Evolutionary conservation across 2,797 vertebrate species (phyloP), one percentile per base, ranked within the genome.

Genomic region (Lutjanus argentimaculatus): DNA sequence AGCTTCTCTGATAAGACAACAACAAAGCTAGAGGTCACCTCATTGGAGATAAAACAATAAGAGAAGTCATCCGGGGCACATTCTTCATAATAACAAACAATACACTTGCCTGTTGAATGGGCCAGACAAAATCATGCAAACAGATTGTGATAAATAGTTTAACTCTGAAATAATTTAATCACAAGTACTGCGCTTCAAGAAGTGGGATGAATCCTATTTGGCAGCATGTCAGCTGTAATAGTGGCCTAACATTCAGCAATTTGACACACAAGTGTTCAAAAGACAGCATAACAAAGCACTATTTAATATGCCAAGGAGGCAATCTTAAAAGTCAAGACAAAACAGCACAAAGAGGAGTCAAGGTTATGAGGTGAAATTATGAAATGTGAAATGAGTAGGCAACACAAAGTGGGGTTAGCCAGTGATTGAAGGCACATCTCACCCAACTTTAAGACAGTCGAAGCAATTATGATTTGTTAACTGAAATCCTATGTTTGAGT

Each of bases 21-120:
- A 80, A 73, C 72, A 80, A 75, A 85, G 62, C 67, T 2, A 52
- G 46, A 77, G 42, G 69, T 87, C 75, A 79, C 43, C 57, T 75
- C 63, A 82, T 10, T 57, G 40, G 46, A 66, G 49, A 56, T 21
- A 72, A 65, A 22, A 67, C 45, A 49, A 75, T 40, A 42, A 59
- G 21, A 16, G 45, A 8, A 66, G 51, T 56, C 25, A 57, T 62
- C 45, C 15, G 21, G 17, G 36, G 46, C 2, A 56, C 36, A 58
- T 56, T 43, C 40, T 59, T 59, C 57, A 22, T 45, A 36, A 66
- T 66, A 65, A 45, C 72, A 72, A 59, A 84, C 61, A 73, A 61
- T 30, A 62, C 55, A 49, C 55, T 36, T 22, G n/a, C 46, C 48
- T 53, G 61, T 65, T 6, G 2, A 67, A 21, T 14, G 1, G 14